phyloP scores from a whole-genome alignment of 2,113 vertebrate genomes.

The Pogona vitticeps region DNA sequence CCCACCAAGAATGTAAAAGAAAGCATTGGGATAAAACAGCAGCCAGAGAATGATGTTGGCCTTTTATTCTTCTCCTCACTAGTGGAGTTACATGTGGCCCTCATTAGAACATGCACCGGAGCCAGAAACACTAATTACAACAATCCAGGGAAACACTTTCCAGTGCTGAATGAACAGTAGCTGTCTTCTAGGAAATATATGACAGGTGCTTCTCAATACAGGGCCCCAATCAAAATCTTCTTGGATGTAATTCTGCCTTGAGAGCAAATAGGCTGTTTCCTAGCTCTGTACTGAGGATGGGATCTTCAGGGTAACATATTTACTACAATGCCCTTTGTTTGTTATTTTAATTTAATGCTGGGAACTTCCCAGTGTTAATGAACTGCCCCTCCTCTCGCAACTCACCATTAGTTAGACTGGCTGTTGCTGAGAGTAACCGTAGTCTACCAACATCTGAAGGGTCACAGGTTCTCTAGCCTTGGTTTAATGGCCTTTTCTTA shows the following conservation, averaged over 20 bases:
- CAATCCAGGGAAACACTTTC: not conserved
- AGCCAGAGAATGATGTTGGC: not conserved
- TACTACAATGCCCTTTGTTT: not conserved
- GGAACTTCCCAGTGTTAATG: not conserved
- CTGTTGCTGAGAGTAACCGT: not conserved
- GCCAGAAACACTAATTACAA: not conserved
- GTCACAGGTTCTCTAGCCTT: not conserved
- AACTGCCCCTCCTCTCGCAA: not conserved
- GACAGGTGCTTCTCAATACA: not conserved
- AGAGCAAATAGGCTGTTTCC: not conserved
- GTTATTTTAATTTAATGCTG: not conserved
- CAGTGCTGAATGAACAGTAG: slow-evolving; percentile 20
- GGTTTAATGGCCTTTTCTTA: not conserved
- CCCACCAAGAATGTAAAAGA: slow-evolving; percentile 17
- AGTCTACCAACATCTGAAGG: not conserved
- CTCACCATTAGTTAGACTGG: not conserved
- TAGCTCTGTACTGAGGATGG: not conserved
- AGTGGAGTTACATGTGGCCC: not conserved
- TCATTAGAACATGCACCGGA: slow-evolving; percentile 24
- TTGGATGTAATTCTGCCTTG: slow-evolving; percentile 2
- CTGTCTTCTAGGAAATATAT: not conserved
- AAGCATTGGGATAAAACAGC: slow-evolving; percentile 32
- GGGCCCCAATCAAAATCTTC: slow-evolving; percentile 21
- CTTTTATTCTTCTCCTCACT: slow-evolving; percentile 32
- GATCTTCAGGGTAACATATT: not conserved